Conservation (phyloP, 2,888 invertebrate genomes). For the Drosophila quinaria region DNA sequence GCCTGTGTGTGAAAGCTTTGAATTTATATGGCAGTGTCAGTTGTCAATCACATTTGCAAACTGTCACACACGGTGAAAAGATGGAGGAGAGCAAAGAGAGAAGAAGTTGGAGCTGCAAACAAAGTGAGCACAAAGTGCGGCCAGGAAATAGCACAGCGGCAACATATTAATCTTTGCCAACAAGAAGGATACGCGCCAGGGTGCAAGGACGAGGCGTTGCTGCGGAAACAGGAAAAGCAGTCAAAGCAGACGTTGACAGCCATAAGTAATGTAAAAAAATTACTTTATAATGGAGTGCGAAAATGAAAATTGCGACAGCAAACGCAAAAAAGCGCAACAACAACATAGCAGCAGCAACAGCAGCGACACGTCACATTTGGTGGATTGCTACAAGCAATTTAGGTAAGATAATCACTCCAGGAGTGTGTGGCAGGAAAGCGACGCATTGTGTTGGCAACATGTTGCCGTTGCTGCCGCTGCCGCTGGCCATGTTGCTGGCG, state of each 20-base stretch:
- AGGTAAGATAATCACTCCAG: slow-evolving; percentile 76
- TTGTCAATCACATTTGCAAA: slow-evolving; percentile 83
- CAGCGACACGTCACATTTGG: slow-evolving; percentile 60
- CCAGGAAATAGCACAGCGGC: slow-evolving; percentile 62
- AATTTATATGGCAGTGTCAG: slow-evolving; percentile 82
- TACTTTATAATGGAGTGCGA: slow-evolving; percentile 83
- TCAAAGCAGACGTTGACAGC: slow-evolving; percentile 75
- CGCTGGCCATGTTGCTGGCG: slow-evolving; percentile 49
- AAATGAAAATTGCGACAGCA: slow-evolving; percentile 75
- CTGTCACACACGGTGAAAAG: slow-evolving; percentile 73
- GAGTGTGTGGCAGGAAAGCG: slow-evolving; percentile 43
- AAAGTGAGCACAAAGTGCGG: slow-evolving; percentile 57
- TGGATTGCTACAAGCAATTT: slow-evolving; percentile 79
- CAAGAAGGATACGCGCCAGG: slow-evolving; percentile 57
- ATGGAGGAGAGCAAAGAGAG: slow-evolving; percentile 31
- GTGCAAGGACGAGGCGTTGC: slow-evolving; percentile 42
- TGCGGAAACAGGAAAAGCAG: slow-evolving; percentile 73
- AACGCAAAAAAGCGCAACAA: slow-evolving; percentile 17
- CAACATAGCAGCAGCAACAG: slow-evolving; percentile 17
- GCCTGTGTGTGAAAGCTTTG: slow-evolving; percentile 73
- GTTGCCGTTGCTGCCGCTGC: slow-evolving; percentile 55
- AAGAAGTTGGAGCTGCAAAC: slow-evolving; percentile 9
- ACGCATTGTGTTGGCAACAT: slow-evolving; percentile 55
- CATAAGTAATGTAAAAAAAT: slow-evolving; percentile 81
- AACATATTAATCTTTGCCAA: slow-evolving; percentile 82